Evolutionary conservation across 2,797 vertebrate genomes (phyloP).

Genomic region (Salmo trutta): DNA sequence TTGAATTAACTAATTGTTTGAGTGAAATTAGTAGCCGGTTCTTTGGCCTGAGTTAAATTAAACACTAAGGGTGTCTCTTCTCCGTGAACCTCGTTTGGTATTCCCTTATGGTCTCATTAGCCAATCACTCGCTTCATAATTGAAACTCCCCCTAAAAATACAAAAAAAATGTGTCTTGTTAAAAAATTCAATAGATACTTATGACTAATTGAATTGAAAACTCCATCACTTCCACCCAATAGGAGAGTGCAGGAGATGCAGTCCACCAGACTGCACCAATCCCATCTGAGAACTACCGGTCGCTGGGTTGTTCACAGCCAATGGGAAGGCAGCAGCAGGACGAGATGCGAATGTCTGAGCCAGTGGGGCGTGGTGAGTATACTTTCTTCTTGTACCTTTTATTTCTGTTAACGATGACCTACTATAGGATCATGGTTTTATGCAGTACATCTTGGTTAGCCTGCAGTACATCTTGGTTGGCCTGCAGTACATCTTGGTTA

Average conservation of each 20-base stretch:
- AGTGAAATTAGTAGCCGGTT: slow-evolving; percentile 15
- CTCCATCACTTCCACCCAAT: slow-evolving; percentile 25
- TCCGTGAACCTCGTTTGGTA: slow-evolving; percentile 1
- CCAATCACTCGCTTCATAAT: neutral
- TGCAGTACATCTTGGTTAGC: neutral
- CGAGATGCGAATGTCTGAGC: slow-evolving; percentile 45
- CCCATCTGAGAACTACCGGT: neutral
- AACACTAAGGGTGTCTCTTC: neutral
- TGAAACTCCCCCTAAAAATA: neutral
- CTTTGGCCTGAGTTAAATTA: neutral
- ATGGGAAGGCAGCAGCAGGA: slow-evolving; percentile 30
- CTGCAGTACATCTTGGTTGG: too few species aligned
- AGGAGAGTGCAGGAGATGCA: slow-evolving; percentile 60
- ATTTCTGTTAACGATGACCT: neutral
- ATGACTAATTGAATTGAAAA: neutral
- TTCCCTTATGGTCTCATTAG: slow-evolving; percentile 18
- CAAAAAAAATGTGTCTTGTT: neutral
- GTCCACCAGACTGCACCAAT: slow-evolving; percentile 51
- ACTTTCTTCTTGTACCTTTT: neutral
- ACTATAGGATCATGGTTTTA: neutral
- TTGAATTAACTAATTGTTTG: slow-evolving; percentile 9
- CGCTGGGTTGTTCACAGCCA: slow-evolving; percentile 31
- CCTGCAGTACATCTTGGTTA: too few species aligned
- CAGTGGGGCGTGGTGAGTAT: slow-evolving; percentile 40
- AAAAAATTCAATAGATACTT: too few species aligned